Evolutionary conservation across 2,888 invertebrate species (phyloP).

Genomic region (Sesia bembeciformis): DNA sequence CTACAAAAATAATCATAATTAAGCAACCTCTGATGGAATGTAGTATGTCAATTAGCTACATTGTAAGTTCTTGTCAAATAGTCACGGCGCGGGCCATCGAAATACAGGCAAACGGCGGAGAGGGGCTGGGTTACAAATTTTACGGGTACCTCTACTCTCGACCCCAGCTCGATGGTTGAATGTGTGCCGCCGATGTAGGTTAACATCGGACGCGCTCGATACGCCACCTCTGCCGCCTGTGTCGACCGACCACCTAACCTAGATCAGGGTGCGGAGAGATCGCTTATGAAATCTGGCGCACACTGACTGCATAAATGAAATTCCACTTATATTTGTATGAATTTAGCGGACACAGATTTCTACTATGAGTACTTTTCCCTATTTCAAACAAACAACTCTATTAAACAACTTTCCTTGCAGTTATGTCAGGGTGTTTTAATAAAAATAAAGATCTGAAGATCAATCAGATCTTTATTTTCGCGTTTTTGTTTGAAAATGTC

Average conservation of each 20-base stretch:
- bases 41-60: no score
- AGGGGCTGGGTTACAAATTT: conserved; percentile 55
- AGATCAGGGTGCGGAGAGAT: conserved; percentile 73
- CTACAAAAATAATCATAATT: no score
- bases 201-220: conserved; percentile 70
- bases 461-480: no score
- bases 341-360: background rate
- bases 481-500: no score
- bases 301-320: conserved; percentile 43
- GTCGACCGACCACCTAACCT: conserved; percentile 73
- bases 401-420: no score
- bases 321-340: conserved; percentile 21
- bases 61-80: no score
- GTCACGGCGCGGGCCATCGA: background rate
- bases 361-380: no score
- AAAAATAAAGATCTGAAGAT: no score
- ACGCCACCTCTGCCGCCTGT: conserved; percentile 58
- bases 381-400: no score
- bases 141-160: conserved; percentile 38
- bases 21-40: no score
- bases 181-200: conserved; percentile 45
- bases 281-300: conserved; percentile 73
- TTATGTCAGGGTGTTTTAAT: no score
- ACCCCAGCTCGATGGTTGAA: conserved; percentile 26
- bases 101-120: background rate